Base-by-base conservation (phyloP, 2,888 invertebrate genomes). In the Morpho deidamia region DNA sequence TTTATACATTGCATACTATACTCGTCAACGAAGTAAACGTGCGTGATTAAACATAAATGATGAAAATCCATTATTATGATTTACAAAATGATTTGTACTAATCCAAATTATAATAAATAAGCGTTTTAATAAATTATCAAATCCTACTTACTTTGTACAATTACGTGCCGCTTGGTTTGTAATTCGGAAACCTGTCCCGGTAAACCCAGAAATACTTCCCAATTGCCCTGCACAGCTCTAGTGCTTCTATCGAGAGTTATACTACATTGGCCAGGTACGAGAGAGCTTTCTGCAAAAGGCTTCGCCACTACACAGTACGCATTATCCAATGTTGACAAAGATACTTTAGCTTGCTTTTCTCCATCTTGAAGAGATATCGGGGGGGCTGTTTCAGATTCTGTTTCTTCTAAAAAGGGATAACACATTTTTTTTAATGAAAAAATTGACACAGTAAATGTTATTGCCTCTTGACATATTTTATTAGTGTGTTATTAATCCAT, bases 181-280 rank as follows among this genome's bases (percentile, higher is more conserved):
- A 86, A 53, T 64, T 91, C 91, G 1, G 78, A 60, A 1, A 90
- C 77, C 56, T 74, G 71, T 7, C 90, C 91, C 1, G 84, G 83
- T 9, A 90, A 50, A 1, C 89, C 91, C 33, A 88, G 66, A 1
- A 82, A 60, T 0, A 90, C 72, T 44, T 74, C 74, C 91, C 91
- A 91, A 46, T 74, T 74, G 4, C 91, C 91, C 57, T 88, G 83
- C 1, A 87, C 77, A 0, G 86, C 84, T 59, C 88, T 74, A 0
- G 83, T 83, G 0, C 82, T 74, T 7, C 78, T 74, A 11, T 83
- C 79, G 11, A 90, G 58, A 1, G 75, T 79, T 11, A 90, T 75
- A 7, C 57, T 67, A 49, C 90, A 91, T 14, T 85, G 81, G 0
- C 88, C 88, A 1, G 86, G 66, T 1, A 89, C 72, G 38, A 89